Base-by-base conservation (phyloP, 2,113 vertebrate genomes). In the Limnothrissa miodon region DNA sequence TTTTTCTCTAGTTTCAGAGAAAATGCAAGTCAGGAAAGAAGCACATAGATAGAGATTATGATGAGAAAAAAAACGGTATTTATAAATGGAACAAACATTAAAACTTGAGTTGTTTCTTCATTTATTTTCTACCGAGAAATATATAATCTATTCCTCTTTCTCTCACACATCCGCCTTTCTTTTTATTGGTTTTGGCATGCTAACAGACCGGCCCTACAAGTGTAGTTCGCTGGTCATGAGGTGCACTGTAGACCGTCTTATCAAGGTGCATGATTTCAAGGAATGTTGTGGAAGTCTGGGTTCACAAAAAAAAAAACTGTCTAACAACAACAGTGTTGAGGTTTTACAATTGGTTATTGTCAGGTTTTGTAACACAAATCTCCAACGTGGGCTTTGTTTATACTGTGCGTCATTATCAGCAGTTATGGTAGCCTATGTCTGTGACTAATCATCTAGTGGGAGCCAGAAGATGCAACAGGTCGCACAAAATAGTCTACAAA, bases 31-130 rank as follows among this genome's bases (percentile, higher is more conserved):
- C 66, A 74, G 66, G 66, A 74, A 74, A 74, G 66, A 74, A 74
- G 66, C 66, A 74, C 66, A 74, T 74, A 74, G 66, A 74, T 84
- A 88, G 84, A 84, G 84, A 89, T 86, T 89, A 86, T 89, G 85
- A 84, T 85, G 83, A 89, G 82, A 83, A 80, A 83, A 85, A 78
- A 84, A 89, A 89, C 83, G 86, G 88, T 89, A 89, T 89, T 89
- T 89, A 89, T 89, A 89, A 89, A 89, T 51, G 80, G 88, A 89
- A 89, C 86, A 87, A 87, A 89, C 82, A 86, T 78, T 79, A 45
- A 15, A 79, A 10, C 81, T 51, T 48, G 81, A 85, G 80, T 84
- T 15, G 21, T 81, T 81, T 84, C 81, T 85, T 70, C 39, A 36
- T 74, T 74, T 74, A 5, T 74, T 5, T 62, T 62, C 25, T 6